Base-by-base conservation (phyloP, 2,888 invertebrate species). In the Gastrophysa polygoni region DNA sequence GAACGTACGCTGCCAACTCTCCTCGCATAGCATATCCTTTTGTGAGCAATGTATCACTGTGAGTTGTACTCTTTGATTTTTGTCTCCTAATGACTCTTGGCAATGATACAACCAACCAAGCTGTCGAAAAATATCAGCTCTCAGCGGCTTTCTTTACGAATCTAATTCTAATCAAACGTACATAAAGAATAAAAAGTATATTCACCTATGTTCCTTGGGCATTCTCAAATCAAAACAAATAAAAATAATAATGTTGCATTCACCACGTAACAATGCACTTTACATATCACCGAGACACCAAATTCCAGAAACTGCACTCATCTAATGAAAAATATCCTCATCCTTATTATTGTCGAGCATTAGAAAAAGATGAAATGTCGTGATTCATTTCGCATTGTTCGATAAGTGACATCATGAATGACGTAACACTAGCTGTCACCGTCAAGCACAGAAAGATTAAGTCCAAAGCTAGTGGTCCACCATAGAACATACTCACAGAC, bases 1-100 rank as follows among this genome's bases (percentile, higher is more conserved):
- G 95, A 95, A 75, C 97, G 96, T 48, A 98, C 97, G 85, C 97
- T 96, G 71, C 95, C 96, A 73, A 96, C 91, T n/a, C n/a, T n/a
- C 63, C 93, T 93, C 49, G 98, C 96, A 82, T 92, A 95, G 83
- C 97, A 98, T 76, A 98, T 87, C 95, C 76, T 92, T 91, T 82
- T 95, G 94, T 65, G 98, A 86, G 81, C 91, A 95, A 82, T 91
- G 90, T 70, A 97, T 90, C 51, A 97, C 97, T 43, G 32, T 17
- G 17, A 91, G 88, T 2, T 89, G 86, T 77, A 96, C 95, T 71
- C 97, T 88, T 62, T 89, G 89, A 70, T 87, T 89, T 77, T 93
- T 91, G 73, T 96, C 96, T 64, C 95, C 96, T 74, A 97, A 84
- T 56, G 91, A 88, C 73, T 92, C 91, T 83, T 93, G 91, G 69